phyloP scores from a whole-genome alignment of 2,797 vertebrate species.

The Cephalopachus bancanus region DNA sequence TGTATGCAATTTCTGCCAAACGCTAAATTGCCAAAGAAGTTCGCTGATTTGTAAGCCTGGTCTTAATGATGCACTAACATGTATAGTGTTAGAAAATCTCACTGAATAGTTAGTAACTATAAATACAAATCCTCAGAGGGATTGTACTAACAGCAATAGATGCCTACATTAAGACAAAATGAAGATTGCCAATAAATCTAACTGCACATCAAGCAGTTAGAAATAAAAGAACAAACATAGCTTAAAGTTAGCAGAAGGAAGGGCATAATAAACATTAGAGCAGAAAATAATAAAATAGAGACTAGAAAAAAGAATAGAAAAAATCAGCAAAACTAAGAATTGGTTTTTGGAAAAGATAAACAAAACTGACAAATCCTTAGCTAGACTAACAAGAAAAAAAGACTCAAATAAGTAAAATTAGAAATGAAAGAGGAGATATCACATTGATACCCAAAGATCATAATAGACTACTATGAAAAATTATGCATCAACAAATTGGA shows the following conservation, averaged over 20 bases:
- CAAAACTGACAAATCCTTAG: background rate
- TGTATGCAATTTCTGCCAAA: slow-evolving; percentile 14
- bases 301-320: background rate
- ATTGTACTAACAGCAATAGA: background rate
- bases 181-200: background rate
- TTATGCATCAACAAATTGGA: too few relatives aligned
- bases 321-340: background rate
- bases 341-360: background rate
- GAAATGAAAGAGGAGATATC: background rate
- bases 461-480: background rate
- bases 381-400: background rate
- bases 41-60: slow-evolving; percentile 34
- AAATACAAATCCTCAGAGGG: background rate
- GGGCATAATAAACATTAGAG: background rate
- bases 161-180: background rate
- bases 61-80: background rate
- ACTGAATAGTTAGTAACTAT: slow-evolving; percentile 39
- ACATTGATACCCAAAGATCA: background rate
- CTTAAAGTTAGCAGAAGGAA: background rate
- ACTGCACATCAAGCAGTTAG: background rate
- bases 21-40: slow-evolving; percentile 9
- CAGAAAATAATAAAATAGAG: background rate
- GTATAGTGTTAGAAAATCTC: background rate
- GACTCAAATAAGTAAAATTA: too few relatives aligned
- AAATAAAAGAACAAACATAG: background rate